These are phyloP conservation scores for Hepsetus odoe DNA, from an alignment of 2,113 vertebrate species.

Conservation along the genomic window DNA sequence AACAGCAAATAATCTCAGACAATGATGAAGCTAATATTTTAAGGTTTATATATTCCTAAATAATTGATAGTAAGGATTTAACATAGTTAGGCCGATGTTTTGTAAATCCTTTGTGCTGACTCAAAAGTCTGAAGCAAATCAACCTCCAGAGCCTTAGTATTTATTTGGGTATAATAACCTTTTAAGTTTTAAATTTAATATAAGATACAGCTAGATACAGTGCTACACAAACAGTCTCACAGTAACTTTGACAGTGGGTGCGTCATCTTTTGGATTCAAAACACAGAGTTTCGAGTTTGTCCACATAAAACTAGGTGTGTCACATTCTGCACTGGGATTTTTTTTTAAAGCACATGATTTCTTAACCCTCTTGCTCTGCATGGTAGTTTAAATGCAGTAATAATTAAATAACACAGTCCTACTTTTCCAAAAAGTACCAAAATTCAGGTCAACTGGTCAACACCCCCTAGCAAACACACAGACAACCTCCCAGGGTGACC, in stretches of 20 bases:
- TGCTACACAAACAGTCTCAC: neutral
- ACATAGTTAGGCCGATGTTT: no score
- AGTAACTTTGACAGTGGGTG: constrained; percentile 23
- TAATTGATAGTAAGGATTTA: neutral
- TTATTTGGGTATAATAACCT: no score
- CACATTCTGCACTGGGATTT: neutral
- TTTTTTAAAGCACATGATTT: constrained; percentile 7
- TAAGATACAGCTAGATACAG: no score
- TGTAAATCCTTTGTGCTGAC: no score
- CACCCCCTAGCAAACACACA: neutral
- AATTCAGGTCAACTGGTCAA: neutral
- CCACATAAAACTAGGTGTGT: constrained; percentile 35
- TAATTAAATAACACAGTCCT: no score
- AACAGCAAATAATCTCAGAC: no score
- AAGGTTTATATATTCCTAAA: no score
- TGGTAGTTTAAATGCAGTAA: neutral
- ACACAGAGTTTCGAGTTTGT: constrained; percentile 39
- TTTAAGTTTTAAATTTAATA: no score
- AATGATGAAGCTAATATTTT: no score
- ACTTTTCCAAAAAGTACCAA: neutral
- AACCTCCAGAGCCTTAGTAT: no score
- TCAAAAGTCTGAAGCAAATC: no score
- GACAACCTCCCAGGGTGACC: neutral
- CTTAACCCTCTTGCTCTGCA: constrained; percentile 8
- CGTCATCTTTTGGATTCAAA: constrained; percentile 10